These are phyloP conservation scores for Trachelus stipa DNA, from an alignment of 2,888 invertebrate species.

Conservation along the genomic window DNA sequence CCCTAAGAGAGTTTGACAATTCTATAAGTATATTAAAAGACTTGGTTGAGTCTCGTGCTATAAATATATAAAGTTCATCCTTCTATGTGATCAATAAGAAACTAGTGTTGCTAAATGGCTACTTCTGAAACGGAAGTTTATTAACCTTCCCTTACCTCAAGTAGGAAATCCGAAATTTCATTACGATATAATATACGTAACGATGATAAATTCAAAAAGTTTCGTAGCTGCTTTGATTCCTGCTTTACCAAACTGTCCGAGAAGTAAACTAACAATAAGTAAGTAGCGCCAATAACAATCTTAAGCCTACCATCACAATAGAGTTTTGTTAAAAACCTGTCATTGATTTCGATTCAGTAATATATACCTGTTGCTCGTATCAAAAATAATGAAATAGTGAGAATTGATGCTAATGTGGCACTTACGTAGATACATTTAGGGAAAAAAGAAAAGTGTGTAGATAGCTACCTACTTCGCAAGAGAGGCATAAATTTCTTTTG, in stretches of 20 bases:
- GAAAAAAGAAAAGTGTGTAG: background rate
- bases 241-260: background rate
- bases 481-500: background rate
- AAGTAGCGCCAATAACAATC: background rate
- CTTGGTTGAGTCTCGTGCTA: background rate
- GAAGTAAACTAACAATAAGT: background rate
- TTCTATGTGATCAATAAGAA: background rate
- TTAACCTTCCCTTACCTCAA: background rate
- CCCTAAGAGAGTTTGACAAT: background rate
- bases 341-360: background rate
- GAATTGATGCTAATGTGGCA: background rate
- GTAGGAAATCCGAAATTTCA: background rate
- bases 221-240: conserved; percentile 11
- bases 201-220: conserved; percentile 43
- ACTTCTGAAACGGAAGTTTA: background rate
- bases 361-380: background rate
- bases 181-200: conserved; percentile 23
- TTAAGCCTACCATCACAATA: background rate
- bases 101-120: background rate
- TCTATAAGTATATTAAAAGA: background rate
- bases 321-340: background rate
- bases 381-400: background rate
- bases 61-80: background rate
- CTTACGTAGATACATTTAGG: background rate
- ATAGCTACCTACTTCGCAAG: background rate